Percentiles rank a stretch among this genome's conserved stretches.
Evolutionary conservation across 2,888 invertebrate species (phyloP).

Genomic region (Digitonthophagus gazella): DNA sequence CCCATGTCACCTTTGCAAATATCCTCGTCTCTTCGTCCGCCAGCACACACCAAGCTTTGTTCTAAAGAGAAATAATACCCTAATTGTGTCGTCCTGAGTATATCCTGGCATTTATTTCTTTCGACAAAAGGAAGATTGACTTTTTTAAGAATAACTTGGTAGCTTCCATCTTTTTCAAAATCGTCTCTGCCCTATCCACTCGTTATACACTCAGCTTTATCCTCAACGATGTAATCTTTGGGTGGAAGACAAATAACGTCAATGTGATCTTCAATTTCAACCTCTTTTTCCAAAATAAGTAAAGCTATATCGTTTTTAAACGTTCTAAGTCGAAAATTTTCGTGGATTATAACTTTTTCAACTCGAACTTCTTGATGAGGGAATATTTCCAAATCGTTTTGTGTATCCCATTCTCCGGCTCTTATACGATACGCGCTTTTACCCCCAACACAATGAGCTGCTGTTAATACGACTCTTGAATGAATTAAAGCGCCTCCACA

Average conservation of each 20-base stretch:
- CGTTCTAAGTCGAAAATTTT: slow-evolving; percentile 58
- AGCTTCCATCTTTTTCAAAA: slow-evolving; percentile 61
- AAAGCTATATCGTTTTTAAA: slow-evolving; percentile 70
- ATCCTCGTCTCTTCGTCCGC: slow-evolving; percentile 68
- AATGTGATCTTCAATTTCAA: slow-evolving; percentile 64
- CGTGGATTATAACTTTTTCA: slow-evolving; percentile 51
- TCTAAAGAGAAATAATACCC: slow-evolving; percentile 66
- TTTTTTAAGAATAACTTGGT: slow-evolving; percentile 69
- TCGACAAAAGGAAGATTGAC: slow-evolving; percentile 67
- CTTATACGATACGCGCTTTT: slow-evolving; percentile 52
- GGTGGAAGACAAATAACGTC: slow-evolving; percentile 70
- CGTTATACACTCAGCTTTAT: slow-evolving; percentile 62
- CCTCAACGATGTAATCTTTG: slow-evolving; percentile 53
- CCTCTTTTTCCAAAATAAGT: slow-evolving; percentile 58
- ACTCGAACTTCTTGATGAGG: slow-evolving; percentile 65
- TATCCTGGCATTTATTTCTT: slow-evolving; percentile 58
- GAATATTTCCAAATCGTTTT: slow-evolving; percentile 67
- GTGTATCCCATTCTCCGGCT: slow-evolving; percentile 84
- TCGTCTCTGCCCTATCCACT: slow-evolving; percentile 79
- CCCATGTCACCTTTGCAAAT: slow-evolving; percentile 83
- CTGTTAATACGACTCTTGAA: slow-evolving; percentile 73
- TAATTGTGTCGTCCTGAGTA: slow-evolving; percentile 62
- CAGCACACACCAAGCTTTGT: slow-evolving; percentile 74
- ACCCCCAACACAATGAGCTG: slow-evolving; percentile 68
- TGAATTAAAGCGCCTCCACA: slow-evolving; percentile 83